Evolutionary conservation across 1,140 invertebrate genomes (phyloP), one percentile per base, ranked within the genome.

Genomic region (Drosophila pallidifrons): DNA sequence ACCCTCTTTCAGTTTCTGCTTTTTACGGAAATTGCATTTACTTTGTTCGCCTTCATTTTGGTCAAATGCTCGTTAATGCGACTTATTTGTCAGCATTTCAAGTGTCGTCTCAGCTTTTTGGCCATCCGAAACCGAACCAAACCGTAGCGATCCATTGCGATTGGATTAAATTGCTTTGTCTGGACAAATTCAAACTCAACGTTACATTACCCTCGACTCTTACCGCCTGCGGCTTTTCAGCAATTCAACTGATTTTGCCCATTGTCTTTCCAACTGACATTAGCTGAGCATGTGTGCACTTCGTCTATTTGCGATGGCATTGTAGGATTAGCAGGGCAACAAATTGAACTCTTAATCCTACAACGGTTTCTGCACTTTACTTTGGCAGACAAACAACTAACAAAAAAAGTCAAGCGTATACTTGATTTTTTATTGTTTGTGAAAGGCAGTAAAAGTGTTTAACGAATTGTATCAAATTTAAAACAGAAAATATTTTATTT

Each of bases 31-130:
- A 87, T 88, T 88, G 83, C 80, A 82, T 70, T 80, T 76, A 46
- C 59, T 79, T 87, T 88, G 83, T 83, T 69, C 64, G 52, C 45
- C 51, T 51, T 58, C 49, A 65, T 57, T 72, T 55, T 54, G 57
- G 65, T 69, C 66, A 75, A 75, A 67, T 69, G 65, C 47, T 58
- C 72, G 83, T 88, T 87, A 87, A 88, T 87, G 80, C 83, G 83
- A 80, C 81, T 78, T 88, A 87, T 87, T 87, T 88, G 82, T 88
- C 83, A 87, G 83, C 80, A 69, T 75, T 83, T 88, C 66, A 80
- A 83, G 77, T 83, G 80, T 82, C 83, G 61, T 73, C 41, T 79
- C 80, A 76, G 67, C 79, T 75, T 25, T 16, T 16, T 25, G 20
- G 20, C 0, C 20, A 25, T 25, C 20, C 3, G 20, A 20, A 20